Conservation (phyloP, 2,113 vertebrate species). For the Hippoglossus stenolepis region DNA sequence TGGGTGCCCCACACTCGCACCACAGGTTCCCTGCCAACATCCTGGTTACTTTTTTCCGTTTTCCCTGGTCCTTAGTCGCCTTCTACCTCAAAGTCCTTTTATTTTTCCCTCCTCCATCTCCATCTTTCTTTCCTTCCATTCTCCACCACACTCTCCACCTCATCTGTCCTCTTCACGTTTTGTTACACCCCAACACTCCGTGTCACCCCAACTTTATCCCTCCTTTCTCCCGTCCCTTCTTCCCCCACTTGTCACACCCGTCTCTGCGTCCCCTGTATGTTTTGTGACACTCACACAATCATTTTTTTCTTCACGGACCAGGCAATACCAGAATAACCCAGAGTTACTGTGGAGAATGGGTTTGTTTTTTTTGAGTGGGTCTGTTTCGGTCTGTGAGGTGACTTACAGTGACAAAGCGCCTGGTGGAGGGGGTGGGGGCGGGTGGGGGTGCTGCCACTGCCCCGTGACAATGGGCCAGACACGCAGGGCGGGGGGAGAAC, state of each 20-base stretch:
- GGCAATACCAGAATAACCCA: conserved; percentile 53
- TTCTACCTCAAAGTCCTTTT: not conserved
- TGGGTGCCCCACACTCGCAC: conserved; percentile 29
- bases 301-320: conserved; percentile 54
- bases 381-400: conserved; percentile 78
- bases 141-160: conserved; percentile 31
- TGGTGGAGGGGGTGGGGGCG: conserved; percentile 35
- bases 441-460: conserved; percentile 63
- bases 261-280: conserved; percentile 72
- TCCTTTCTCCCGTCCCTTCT: conserved; percentile 67
- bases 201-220: conserved; percentile 64
- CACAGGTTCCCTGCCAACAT: conserved; percentile 9
- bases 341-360: conserved; percentile 73
- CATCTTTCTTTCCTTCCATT: conserved; percentile 5
- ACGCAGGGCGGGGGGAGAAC: conserved; percentile 60
- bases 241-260: conserved; percentile 55
- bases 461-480: conserved; percentile 85
- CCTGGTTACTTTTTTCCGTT: conserved; percentile 1
- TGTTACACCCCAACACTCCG: conserved; percentile 37
- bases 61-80: not conserved
- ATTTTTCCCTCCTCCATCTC: not conserved
- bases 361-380: conserved; percentile 60
- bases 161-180: conserved; percentile 40
- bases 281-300: conserved; percentile 78
- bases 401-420: conserved; percentile 86